Conservation (phyloP, 2,113 vertebrate genomes). For the Pionites leucogaster region DNA sequence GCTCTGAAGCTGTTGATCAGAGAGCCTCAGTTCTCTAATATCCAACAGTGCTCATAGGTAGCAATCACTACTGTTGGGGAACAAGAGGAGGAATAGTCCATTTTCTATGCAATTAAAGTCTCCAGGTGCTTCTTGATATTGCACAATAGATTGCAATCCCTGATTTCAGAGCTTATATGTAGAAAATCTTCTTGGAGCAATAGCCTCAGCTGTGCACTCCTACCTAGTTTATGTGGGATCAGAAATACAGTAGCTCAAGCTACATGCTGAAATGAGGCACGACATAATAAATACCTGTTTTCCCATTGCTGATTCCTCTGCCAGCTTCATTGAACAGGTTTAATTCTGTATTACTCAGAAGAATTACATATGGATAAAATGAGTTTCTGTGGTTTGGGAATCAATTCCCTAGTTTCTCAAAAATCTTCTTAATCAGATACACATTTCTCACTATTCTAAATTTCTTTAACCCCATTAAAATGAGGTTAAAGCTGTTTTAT, state of each 20-base stretch:
- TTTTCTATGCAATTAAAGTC: neutral
- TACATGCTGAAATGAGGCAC: neutral
- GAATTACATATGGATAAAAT: conserved; percentile 4
- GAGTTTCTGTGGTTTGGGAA: neutral
- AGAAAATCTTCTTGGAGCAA: neutral
- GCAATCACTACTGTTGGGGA: neutral
- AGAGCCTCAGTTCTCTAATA: neutral
- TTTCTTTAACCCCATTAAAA: conserved; percentile 16
- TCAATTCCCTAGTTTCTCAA: neutral
- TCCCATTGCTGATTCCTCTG: neutral
- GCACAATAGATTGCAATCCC: neutral
- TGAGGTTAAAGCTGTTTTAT: conserved; percentile 7
- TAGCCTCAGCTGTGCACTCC: neutral
- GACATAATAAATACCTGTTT: neutral
- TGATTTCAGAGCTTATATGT: neutral
- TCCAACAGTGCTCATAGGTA: neutral
- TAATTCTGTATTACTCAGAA: conserved; percentile 8
- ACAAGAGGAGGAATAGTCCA: neutral
- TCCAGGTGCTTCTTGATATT: neutral
- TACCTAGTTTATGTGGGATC: neutral
- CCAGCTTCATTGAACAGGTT: neutral
- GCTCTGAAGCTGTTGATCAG: conserved; percentile 17
- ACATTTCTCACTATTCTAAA: neutral
- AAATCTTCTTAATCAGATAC: neutral
- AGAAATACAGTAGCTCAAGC: neutral